Conservation (phyloP, 2,113 vertebrate species). For the Nibea albiflora region DNA sequence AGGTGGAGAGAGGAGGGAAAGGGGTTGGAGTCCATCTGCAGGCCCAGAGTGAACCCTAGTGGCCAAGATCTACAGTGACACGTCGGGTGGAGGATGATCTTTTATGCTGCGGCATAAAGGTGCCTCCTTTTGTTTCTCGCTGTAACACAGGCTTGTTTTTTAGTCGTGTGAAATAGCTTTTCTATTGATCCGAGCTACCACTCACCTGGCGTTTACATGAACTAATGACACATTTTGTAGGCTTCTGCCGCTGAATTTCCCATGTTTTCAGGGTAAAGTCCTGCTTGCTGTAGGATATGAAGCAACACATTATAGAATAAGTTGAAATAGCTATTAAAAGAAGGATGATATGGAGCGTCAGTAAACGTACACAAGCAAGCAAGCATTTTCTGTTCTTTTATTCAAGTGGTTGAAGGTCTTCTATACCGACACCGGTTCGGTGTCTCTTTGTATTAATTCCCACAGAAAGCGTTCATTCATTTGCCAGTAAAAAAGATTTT, state of each 20-base stretch:
- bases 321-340: background rate
- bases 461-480: background rate
- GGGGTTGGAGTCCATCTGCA: conserved; percentile 40
- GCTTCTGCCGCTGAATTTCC: background rate
- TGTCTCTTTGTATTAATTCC: background rate
- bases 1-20: conserved; percentile 28
- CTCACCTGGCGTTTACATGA: background rate
- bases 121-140: background rate
- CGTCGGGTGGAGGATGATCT: background rate
- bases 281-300: background rate
- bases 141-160: background rate
- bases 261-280: background rate
- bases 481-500: background rate
- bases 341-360: no score
- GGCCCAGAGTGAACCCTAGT: conserved; percentile 78
- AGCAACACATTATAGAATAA: background rate
- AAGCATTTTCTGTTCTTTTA: background rate
- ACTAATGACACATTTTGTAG: background rate
- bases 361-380: background rate
- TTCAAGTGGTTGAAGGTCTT: background rate
- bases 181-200: background rate
- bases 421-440: background rate
- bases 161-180: background rate
- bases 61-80: conserved; percentile 56
- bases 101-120: conserved; percentile 9